These are phyloP conservation scores for Galerucella pusilla DNA, from an alignment of 2,888 invertebrate species.

Conservation along the genomic window DNA sequence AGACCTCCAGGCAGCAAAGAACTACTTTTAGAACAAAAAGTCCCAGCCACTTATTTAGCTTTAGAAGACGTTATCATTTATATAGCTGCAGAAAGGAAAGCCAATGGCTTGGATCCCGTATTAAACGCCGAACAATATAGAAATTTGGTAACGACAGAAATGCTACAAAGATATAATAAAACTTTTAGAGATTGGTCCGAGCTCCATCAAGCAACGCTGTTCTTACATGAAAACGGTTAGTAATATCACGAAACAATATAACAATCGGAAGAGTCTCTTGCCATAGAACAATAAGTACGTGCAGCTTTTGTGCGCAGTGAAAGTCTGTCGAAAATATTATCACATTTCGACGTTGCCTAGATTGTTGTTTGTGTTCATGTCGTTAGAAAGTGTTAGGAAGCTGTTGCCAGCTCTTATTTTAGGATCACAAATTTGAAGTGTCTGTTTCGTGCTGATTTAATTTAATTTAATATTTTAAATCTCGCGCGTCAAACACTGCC, in stretches of 20 bases:
- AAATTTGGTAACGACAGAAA: slow-evolving; percentile 70
- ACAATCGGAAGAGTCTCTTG: no score
- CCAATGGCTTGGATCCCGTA: slow-evolving; percentile 81
- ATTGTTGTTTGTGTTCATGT: no score
- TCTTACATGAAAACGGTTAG: slow-evolving; percentile 95
- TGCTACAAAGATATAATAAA: slow-evolving; percentile 76
- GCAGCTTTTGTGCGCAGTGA: no score
- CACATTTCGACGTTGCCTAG: no score
- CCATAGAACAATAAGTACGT: no score
- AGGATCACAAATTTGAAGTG: not conserved
- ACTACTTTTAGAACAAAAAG: slow-evolving; percentile 89
- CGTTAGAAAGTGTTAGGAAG: no score
- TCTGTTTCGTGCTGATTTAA: no score
- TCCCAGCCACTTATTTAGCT: slow-evolving; percentile 95
- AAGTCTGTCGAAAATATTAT: no score
- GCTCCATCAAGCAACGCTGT: slow-evolving; percentile 94
- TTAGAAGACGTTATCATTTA: slow-evolving; percentile 91
- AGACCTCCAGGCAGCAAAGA: slow-evolving; percentile 92
- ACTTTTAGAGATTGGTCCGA: slow-evolving; percentile 90
- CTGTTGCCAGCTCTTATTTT: not conserved
- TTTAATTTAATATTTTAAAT: no score
- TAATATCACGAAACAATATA: slow-evolving; percentile 12
- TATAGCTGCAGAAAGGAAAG: slow-evolving; percentile 80
- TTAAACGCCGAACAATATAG: slow-evolving; percentile 83
- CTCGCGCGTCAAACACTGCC: no score